Percentiles rank a stretch among this genome's conserved stretches.
Conservation (phyloP, 2,888 invertebrate genomes). For the Seira musarum region DNA sequence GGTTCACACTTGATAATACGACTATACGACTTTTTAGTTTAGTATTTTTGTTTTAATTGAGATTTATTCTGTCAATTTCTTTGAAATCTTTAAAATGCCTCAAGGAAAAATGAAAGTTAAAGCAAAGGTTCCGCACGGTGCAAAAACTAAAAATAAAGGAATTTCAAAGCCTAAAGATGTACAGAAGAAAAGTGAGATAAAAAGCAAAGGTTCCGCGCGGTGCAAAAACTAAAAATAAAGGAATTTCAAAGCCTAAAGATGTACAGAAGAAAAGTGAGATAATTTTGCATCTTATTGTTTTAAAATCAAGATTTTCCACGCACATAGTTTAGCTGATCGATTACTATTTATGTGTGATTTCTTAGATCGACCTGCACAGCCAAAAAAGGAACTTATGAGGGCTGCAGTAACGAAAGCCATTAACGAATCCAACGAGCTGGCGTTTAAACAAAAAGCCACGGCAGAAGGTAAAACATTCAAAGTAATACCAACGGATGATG, state of each 20-base stretch:
- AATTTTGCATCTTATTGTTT: background rate
- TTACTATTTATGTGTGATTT: constrained; percentile 20
- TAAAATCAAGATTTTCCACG: background rate
- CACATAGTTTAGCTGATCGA: background rate
- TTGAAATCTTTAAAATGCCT: constrained; percentile 45
- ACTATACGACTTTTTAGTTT: too few relatives aligned
- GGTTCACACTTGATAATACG: too few relatives aligned
- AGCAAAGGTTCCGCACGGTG: constrained; percentile 53
- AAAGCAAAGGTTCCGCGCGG: constrained; percentile 55
- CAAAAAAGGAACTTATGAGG: constrained; percentile 43
- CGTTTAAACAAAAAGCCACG: constrained; percentile 47
- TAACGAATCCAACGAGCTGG: constrained; percentile 46
- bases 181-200: constrained; percentile 53
- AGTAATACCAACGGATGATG: constrained; percentile 44
- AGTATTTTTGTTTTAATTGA: background rate
- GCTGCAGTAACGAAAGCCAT: constrained; percentile 56
- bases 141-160: constrained; percentile 39
- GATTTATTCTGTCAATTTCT: too few relatives aligned
- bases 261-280: constrained; percentile 55
- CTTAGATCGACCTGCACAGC: constrained; percentile 49
- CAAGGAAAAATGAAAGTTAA: constrained; percentile 59
- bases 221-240: constrained; percentile 42
- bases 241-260: constrained; percentile 54
- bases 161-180: constrained; percentile 54
- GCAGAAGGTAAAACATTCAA: constrained; percentile 46